These are phyloP conservation scores for Ferdinandea cuprea DNA, from an alignment of 2,888 invertebrate genomes.

Conservation along the genomic window DNA sequence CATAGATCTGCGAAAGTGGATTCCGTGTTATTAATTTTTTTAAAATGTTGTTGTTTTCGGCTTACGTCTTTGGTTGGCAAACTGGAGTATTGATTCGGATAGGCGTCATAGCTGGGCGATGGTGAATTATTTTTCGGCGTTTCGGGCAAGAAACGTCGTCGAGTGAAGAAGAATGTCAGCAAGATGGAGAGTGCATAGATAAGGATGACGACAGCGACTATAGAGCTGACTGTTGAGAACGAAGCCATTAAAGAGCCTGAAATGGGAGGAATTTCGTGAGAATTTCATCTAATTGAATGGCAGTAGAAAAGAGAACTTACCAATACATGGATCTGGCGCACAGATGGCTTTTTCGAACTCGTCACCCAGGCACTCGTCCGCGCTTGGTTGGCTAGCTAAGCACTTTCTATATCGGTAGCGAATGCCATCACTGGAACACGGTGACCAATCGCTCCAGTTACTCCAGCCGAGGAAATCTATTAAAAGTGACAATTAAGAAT, in stretches of 20 bases:
- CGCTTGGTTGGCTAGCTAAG: conserved; percentile 83
- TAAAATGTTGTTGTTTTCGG: conserved; percentile 73
- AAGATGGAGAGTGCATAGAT: conserved; percentile 82
- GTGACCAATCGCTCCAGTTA: conserved; percentile 89
- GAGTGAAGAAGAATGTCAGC: conserved; percentile 82
- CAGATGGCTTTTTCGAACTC: conserved; percentile 88
- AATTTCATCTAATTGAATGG: background rate
- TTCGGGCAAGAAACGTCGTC: conserved; percentile 82
- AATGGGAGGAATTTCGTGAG: background rate
- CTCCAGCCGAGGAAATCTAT: conserved; percentile 89
- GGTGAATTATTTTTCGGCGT: conserved; percentile 86
- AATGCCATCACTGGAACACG: conserved; percentile 87
- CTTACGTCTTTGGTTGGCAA: conserved; percentile 91
- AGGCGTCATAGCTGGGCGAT: conserved; percentile 91
- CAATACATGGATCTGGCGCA: conserved; percentile 80
- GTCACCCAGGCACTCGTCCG: conserved; percentile 88
- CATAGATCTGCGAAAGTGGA: conserved; percentile 79
- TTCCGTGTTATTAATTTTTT: conserved; percentile 32
- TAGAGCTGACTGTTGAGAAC: conserved; percentile 75
- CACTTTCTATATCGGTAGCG: conserved; percentile 89
- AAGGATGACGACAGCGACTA: conserved; percentile 84
- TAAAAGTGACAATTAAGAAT: conserved; percentile 71
- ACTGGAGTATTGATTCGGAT: conserved; percentile 92
- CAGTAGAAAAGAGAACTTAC: conserved; percentile 76
- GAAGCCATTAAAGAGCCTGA: conserved; percentile 79